Conservation (phyloP, 2,888 invertebrate species). For the Synanthedon tipuliformis region DNA sequence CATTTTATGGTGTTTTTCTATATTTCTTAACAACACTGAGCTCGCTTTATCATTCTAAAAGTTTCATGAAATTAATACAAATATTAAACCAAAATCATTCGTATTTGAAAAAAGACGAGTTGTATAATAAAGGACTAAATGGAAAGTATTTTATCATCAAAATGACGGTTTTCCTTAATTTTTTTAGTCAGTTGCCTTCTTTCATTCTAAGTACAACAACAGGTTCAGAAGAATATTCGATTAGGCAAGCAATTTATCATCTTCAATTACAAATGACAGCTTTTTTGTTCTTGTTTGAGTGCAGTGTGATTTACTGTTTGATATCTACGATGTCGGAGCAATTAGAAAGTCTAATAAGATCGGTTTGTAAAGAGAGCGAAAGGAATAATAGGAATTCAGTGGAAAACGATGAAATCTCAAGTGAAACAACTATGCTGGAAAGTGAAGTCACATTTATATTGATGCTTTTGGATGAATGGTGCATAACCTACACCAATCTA, state of each 20-base stretch:
- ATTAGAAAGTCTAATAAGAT: not conserved
- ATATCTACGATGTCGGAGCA: constrained; percentile 4
- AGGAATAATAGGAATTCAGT: not conserved
- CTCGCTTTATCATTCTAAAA: not conserved
- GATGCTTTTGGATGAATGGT: not conserved
- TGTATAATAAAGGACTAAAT: not conserved
- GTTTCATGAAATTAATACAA: not conserved
- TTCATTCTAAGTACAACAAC: no score
- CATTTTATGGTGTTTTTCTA: not conserved
- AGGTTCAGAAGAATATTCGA: no score
- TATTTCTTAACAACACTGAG: not conserved
- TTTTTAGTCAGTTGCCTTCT: no score
- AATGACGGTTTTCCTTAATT: no score
- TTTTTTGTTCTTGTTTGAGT: not conserved
- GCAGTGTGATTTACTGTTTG: not conserved
- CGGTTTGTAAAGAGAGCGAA: not conserved
- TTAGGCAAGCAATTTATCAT: no score
- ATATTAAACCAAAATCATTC: not conserved
- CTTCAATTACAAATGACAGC: no score
- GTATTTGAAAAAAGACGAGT: not conserved
- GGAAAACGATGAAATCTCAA: not conserved
- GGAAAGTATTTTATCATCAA: not conserved
- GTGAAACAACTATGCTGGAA: not conserved
- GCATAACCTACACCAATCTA: not conserved
- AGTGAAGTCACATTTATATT: not conserved